Conservation (phyloP, 2,888 invertebrate genomes). For the Pyrrhosoma nymphula region DNA sequence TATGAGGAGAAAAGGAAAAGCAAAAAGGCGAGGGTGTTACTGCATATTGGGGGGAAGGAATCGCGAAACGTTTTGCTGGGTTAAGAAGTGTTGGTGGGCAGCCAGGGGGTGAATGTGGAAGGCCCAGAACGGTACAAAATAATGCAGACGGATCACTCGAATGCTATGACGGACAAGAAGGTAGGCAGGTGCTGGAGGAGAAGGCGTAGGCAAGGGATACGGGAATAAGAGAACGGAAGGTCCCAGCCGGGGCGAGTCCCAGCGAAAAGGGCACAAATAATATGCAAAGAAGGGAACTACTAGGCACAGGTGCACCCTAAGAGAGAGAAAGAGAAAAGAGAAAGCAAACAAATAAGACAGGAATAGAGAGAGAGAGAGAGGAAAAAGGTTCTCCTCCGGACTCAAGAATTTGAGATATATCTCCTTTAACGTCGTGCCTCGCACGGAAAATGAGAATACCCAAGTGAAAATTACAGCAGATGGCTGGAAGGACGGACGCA, state of each 20-base stretch:
- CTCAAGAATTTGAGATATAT: not conserved
- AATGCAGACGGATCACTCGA: not conserved
- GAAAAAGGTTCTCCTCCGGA: not conserved
- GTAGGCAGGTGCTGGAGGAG: too few relatives aligned
- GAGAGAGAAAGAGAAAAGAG: not conserved
- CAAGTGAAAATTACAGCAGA: not conserved
- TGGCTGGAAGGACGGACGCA: not conserved
- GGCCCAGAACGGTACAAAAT: not conserved
- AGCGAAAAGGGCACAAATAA: conserved; percentile 7
- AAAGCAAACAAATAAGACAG: not conserved
- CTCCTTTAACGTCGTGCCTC: not conserved
- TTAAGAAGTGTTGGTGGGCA: not conserved
- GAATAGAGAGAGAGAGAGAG: not conserved
- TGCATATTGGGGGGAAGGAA: not conserved
- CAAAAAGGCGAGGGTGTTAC: not conserved
- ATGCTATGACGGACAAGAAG: too few relatives aligned
- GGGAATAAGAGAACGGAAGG: not conserved
- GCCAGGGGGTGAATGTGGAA: not conserved
- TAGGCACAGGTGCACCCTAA: not conserved
- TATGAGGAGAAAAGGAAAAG: not conserved
- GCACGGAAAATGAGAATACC: not conserved
- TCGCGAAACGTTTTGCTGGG: not conserved
- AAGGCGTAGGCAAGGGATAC: too few relatives aligned
- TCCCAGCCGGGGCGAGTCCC: not conserved
- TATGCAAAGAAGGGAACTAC: not conserved